These are phyloP conservation scores for Brachyrhaphis roseni DNA, from an alignment of 2,797 vertebrate genomes.

Conservation along the genomic window DNA sequence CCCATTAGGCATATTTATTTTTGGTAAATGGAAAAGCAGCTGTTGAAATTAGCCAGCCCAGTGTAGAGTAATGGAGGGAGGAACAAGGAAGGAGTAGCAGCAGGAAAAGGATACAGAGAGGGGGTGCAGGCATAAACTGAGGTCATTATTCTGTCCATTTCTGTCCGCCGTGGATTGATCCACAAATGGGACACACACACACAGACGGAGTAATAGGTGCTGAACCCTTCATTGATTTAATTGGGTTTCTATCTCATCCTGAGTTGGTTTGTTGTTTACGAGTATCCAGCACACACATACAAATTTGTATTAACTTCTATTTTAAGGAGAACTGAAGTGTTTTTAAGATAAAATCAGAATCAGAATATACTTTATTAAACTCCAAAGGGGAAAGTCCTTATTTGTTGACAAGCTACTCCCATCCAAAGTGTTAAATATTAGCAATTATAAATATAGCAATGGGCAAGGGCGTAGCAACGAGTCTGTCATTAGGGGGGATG, in stretches of 20 bases:
- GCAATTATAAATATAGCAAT: no score
- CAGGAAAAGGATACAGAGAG: neutral
- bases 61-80: neutral
- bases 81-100: neutral
- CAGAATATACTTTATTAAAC: no score
- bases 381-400: no score
- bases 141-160: conserved; percentile 66
- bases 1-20: no score
- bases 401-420: no score
- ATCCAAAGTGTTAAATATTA: no score
- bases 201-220: conserved; percentile 24
- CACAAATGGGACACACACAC: conserved; percentile 9
- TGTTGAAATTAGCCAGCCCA: no score
- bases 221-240: conserved; percentile 65
- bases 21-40: no score
- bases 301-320: neutral
- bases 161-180: conserved; percentile 53
- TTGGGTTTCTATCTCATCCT: conserved; percentile 55
- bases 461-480: no score
- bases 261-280: conserved; percentile 61
- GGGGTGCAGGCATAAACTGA: conserved; percentile 46
- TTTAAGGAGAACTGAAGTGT: neutral
- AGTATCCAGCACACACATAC: conserved; percentile 25
- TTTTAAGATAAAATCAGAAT: no score
- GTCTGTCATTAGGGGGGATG: no score